Evolutionary conservation across 1,140 invertebrate species (phyloP).

Genomic region (Belonocnema kinseyi): DNA sequence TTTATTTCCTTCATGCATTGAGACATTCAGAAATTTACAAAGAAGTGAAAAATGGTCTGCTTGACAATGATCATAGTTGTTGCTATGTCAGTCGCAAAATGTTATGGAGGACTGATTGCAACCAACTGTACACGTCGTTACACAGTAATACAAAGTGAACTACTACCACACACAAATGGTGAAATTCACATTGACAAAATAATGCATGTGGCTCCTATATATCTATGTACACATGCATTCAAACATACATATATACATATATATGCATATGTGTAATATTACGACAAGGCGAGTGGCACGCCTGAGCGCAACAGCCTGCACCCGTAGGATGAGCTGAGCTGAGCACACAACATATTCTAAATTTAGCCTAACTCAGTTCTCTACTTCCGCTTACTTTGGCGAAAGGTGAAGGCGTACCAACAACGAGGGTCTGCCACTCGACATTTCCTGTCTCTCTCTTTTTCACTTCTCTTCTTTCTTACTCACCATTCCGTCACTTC

Average conservation of each 20-base stretch:
- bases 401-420: slow-evolving; percentile 31
- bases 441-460: slow-evolving; percentile 15
- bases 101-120: slow-evolving; percentile 11
- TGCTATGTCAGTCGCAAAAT: slow-evolving; percentile 15
- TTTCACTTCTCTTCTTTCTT: background rate
- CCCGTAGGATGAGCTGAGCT: slow-evolving; percentile 24
- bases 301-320: slow-evolving; percentile 30
- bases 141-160: slow-evolving; percentile 20
- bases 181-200: slow-evolving; percentile 9
- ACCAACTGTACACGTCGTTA: slow-evolving; percentile 25
- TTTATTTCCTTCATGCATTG: too few relatives aligned
- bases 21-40: too few relatives aligned
- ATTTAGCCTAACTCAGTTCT: slow-evolving; percentile 25
- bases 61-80: background rate
- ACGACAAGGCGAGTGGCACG: slow-evolving; percentile 6
- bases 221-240: background rate
- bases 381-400: slow-evolving; percentile 28
- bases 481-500: slow-evolving; percentile 14
- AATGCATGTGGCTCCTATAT: slow-evolving; percentile 3
- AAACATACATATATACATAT: background rate
- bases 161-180: background rate
- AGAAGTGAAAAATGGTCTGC: background rate
- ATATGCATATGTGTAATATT: background rate
- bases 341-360: slow-evolving; percentile 22
- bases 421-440: slow-evolving; percentile 14